Conservation (phyloP, 2,888 invertebrate genomes). For the Ischnus inquisitorius region DNA sequence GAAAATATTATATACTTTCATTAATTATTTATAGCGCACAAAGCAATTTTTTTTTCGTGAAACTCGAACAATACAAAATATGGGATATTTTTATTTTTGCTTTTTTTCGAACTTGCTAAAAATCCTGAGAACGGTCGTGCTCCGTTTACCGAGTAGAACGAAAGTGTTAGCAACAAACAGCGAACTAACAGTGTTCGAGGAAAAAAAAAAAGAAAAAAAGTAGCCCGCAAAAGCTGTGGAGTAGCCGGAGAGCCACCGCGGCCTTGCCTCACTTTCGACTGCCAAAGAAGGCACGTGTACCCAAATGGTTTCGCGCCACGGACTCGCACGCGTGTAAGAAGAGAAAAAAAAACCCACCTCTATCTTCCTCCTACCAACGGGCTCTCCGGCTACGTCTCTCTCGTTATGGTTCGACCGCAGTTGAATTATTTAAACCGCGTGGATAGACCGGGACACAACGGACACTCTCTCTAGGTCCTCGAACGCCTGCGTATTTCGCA, state of each 20-base stretch:
- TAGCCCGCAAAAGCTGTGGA: neutral
- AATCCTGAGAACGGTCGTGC: constrained; percentile 8
- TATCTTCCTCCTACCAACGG: neutral
- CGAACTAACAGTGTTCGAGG: neutral
- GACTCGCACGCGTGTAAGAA: constrained; percentile 37
- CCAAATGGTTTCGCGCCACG: constrained; percentile 60
- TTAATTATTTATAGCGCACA: neutral
- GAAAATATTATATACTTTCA: neutral
- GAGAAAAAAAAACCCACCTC: neutral
- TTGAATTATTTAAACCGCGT: constrained; percentile 78
- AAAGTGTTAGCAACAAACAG: constrained; percentile 36
- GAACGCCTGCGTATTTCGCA: constrained; percentile 25
- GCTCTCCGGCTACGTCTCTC: neutral
- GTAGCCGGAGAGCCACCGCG: constrained; percentile 50
- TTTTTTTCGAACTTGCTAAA: neutral
- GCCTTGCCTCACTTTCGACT: constrained; percentile 76
- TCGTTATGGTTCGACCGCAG: constrained; percentile 56
- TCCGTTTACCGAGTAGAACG: constrained; percentile 47
- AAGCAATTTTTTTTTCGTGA: neutral
- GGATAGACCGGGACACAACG: constrained; percentile 40
- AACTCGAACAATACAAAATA: neutral
- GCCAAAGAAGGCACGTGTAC: constrained; percentile 69
- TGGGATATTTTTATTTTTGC: neutral
- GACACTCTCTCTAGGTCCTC: constrained; percentile 36
- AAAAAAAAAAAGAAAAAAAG: neutral